Percentiles rank a stretch among this genome's conserved stretches.
Evolutionary conservation across 2,888 invertebrate species (phyloP).

Genomic region (Xestobium rufovillosum): DNA sequence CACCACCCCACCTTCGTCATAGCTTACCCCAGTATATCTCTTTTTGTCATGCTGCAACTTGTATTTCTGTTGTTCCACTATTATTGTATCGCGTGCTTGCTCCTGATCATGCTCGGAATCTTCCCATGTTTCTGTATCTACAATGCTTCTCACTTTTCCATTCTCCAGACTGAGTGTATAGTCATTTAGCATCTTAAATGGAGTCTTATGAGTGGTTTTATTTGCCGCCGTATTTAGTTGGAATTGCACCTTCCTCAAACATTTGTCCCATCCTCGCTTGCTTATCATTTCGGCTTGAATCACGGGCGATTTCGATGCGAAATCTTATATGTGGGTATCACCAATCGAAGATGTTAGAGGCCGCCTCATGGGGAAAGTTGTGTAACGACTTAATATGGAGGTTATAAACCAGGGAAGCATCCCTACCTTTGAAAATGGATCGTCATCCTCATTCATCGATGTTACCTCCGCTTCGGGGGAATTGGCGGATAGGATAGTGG

Average conservation of each 20-base stretch:
- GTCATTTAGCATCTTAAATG: slow-evolving; percentile 19
- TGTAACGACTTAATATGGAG: too few species aligned
- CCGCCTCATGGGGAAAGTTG: too few species aligned
- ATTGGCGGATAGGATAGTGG: too few species aligned
- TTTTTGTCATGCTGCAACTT: slow-evolving; percentile 4
- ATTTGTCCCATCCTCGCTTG: slow-evolving; percentile 14
- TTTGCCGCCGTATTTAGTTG: slow-evolving; percentile 19
- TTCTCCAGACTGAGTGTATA: slow-evolving; percentile 11
- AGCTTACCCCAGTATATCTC: slow-evolving; percentile 4
- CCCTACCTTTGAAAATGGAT: too few species aligned
- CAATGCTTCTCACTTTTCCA: slow-evolving; percentile 10
- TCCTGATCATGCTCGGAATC: too few species aligned
- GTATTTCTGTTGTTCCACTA: slow-evolving; percentile 8
- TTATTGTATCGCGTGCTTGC: slow-evolving; percentile 5
- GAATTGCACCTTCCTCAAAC: slow-evolving; percentile 17
- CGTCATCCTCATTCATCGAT: too few species aligned
- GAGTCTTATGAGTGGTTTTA: slow-evolving; percentile 20
- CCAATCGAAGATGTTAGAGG: too few species aligned
- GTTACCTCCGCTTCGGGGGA: too few species aligned
- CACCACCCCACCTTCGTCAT: slow-evolving; percentile 9
- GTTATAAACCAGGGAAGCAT: too few species aligned
- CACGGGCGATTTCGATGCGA: slow-evolving; percentile 13
- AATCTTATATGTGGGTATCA: too few species aligned
- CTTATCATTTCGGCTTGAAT: slow-evolving; percentile 11
- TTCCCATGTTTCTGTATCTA: slow-evolving; percentile 6